These are phyloP conservation scores for Xiphophorus maculatus DNA, from an alignment of 2,113 vertebrate genomes.

Conservation along the genomic window DNA sequence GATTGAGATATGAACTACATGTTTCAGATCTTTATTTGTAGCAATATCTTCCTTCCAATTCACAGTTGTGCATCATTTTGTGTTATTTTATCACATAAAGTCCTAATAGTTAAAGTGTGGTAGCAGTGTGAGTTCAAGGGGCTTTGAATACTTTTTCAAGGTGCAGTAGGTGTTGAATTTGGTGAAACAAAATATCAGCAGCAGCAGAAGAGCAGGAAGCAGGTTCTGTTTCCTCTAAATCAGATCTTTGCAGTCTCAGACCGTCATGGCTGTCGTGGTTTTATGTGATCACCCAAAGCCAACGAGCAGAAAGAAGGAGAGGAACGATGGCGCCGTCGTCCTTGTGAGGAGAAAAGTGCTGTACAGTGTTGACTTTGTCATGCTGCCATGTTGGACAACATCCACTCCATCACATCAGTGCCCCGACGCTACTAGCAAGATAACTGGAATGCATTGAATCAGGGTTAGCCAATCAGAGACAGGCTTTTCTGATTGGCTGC, in stretches of 20 bases:
- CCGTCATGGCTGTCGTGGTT: slow-evolving; percentile 36
- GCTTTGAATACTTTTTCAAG: too few species aligned
- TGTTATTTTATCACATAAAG: too few species aligned
- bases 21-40: too few species aligned
- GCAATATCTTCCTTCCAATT: too few species aligned
- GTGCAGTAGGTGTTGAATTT: neutral
- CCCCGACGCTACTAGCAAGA: slow-evolving; percentile 74
- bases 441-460: slow-evolving; percentile 74
- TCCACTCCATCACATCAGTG: slow-evolving; percentile 72
- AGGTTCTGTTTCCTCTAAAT: slow-evolving; percentile 17
- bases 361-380: slow-evolving; percentile 71
- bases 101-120: too few species aligned
- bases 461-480: slow-evolving; percentile 66
- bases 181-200: slow-evolving; percentile 24
- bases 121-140: too few species aligned
- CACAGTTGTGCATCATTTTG: too few species aligned
- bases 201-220: slow-evolving; percentile 8
- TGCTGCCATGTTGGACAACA: slow-evolving; percentile 71
- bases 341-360: slow-evolving; percentile 51
- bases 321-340: slow-evolving; percentile 44
- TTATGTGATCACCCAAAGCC: slow-evolving; percentile 46
- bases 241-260: slow-evolving; percentile 22
- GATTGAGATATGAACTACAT: too few species aligned
- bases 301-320: slow-evolving; percentile 28
- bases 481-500: neutral